Conservation (phyloP, 2,888 invertebrate species). For the Lasioglossum lativentre region DNA sequence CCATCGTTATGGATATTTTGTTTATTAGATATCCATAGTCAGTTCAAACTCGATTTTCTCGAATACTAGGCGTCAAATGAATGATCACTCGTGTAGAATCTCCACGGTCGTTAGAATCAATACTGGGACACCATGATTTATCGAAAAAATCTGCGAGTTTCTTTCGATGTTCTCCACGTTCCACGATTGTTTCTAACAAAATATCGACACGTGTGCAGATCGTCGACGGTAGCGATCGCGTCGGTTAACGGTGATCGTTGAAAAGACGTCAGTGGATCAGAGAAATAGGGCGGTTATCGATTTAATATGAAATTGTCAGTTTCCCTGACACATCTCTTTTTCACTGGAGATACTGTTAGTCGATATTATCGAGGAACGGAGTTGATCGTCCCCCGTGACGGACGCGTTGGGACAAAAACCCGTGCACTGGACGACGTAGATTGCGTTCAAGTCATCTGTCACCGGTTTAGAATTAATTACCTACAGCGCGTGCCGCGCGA, state of each 20-base stretch:
- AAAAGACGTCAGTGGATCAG: neutral
- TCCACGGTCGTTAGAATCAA: too few relatives aligned
- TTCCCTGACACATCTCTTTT: neutral
- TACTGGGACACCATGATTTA: neutral
- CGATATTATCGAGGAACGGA: conserved; percentile 10
- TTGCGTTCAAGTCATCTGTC: conserved; percentile 30
- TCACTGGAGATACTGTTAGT: neutral
- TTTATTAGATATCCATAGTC: too few relatives aligned
- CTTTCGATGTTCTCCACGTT: neutral
- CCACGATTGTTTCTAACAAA: neutral
- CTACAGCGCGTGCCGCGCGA: conserved; percentile 37
- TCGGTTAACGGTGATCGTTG: conserved; percentile 4
- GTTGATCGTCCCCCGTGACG: conserved; percentile 4
- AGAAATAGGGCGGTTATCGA: neutral
- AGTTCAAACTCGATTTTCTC: neutral
- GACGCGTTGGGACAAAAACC: conserved; percentile 8
- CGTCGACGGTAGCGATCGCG: neutral
- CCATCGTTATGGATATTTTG: too few relatives aligned
- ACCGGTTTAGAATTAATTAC: conserved; percentile 56
- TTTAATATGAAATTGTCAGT: too few relatives aligned
- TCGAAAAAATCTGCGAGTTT: neutral
- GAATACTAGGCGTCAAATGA: neutral
- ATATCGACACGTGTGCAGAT: neutral
- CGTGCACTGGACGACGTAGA: conserved; percentile 13
- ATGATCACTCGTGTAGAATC: too few relatives aligned